Evolutionary conservation across 2,888 invertebrate genomes (phyloP).

Genomic region (Agrotis puta): DNA sequence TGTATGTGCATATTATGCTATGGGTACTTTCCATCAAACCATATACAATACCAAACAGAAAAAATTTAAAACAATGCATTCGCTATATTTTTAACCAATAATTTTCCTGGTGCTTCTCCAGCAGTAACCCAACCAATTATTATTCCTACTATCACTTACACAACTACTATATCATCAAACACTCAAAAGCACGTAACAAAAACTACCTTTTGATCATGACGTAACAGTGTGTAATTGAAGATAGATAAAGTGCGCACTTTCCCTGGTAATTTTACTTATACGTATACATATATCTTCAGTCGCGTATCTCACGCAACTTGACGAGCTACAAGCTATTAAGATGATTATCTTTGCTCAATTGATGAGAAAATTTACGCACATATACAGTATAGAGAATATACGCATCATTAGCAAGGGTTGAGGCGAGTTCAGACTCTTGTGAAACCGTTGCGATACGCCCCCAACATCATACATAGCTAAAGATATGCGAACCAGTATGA

Average conservation of each 20-base stretch:
- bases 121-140: background rate
- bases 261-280: conserved; percentile 35
- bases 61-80: conserved; percentile 4
- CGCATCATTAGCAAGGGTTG: conserved; percentile 47
- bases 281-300: conserved; percentile 20
- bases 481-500: conserved; percentile 26
- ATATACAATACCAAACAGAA: conserved; percentile 35
- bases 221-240: conserved; percentile 48
- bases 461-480: conserved; percentile 1
- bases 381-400: conserved; percentile 33
- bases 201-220: conserved; percentile 36
- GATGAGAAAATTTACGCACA: conserved; percentile 46
- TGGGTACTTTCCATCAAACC: background rate
- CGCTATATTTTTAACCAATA: conserved; percentile 22
- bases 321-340: conserved; percentile 44
- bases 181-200: conserved; percentile 34
- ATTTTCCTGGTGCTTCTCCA: conserved; percentile 26
- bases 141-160: conserved; percentile 39
- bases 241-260: conserved; percentile 52
- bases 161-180: conserved; percentile 35
- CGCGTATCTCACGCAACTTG: conserved; percentile 56
- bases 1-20: background rate
- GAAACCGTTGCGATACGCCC: conserved; percentile 20
- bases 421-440: conserved; percentile 52
- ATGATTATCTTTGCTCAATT: conserved; percentile 49